Conservation (phyloP, 2,113 vertebrate species). For the Scatophagus argus region DNA sequence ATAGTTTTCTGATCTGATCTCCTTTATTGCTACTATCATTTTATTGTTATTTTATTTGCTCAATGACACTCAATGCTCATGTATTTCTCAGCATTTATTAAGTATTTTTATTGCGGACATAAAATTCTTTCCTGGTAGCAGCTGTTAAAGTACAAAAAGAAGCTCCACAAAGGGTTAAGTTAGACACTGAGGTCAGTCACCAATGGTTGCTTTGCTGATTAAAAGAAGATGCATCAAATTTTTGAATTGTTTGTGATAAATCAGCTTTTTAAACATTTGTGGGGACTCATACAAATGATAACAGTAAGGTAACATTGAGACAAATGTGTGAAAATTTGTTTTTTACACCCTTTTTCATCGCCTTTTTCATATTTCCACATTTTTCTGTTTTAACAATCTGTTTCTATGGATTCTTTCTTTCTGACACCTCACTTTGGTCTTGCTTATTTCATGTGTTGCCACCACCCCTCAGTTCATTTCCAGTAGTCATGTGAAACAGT, state of each 20-base stretch:
- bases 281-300: background rate
- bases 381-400: background rate
- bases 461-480: constrained; percentile 22
- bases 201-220: too few species aligned
- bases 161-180: background rate
- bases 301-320: background rate
- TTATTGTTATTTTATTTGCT: background rate
- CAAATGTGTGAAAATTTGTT: too few species aligned
- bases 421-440: constrained; percentile 16
- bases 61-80: background rate
- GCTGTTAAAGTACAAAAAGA: too few species aligned
- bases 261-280: background rate
- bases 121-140: background rate
- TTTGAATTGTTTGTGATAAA: background rate
- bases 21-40: background rate
- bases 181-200: background rate
- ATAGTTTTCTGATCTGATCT: background rate
- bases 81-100: too few species aligned
- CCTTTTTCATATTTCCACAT: background rate
- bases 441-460: constrained; percentile 18
- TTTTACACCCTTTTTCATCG: background rate
- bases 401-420: constrained; percentile 16
- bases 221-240: background rate
- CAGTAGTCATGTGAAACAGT: constrained; percentile 59
- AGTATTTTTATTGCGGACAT: background rate